These are phyloP conservation scores for Kradibia gibbosae DNA, from an alignment of 1,140 invertebrate genomes.

Conservation along the genomic window DNA sequence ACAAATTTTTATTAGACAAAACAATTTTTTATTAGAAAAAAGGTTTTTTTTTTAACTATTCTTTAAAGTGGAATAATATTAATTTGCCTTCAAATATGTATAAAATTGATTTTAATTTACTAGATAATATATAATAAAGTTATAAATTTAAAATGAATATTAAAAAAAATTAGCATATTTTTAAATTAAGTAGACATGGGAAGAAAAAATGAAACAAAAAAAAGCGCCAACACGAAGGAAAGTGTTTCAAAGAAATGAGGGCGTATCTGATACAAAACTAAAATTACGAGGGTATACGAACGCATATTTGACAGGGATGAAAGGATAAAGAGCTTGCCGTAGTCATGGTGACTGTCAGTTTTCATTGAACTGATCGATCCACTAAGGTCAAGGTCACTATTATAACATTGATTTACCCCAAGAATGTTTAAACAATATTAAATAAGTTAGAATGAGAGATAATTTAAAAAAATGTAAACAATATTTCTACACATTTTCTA, in stretches of 20 bases:
- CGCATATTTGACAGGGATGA: slow-evolving; percentile 52
- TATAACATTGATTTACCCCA: slow-evolving; percentile 54
- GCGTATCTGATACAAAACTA: background rate
- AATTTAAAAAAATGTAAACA: background rate
- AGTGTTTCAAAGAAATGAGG: background rate
- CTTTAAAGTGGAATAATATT: no score
- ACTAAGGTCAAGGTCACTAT: slow-evolving; percentile 70
- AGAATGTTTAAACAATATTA: background rate
- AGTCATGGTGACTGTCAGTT: slow-evolving; percentile 71
- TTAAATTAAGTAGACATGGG: background rate
- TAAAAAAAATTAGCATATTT: background rate
- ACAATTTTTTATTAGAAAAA: no score
- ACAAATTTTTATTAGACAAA: no score
- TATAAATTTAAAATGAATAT: background rate
- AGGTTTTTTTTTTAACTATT: no score
- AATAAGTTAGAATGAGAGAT: slow-evolving; percentile 9
- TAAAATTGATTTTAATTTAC: no score
- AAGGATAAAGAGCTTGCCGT: slow-evolving; percentile 62
- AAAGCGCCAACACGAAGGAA: background rate
- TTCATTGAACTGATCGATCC: slow-evolving; percentile 66
- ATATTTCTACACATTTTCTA: no score
- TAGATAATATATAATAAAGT: no score
- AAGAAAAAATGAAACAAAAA: slow-evolving; percentile 4
- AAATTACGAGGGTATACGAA: background rate
- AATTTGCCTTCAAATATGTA: no score